Base-by-base conservation (phyloP, 2,797 vertebrate genomes). In the Morelia viridis region DNA sequence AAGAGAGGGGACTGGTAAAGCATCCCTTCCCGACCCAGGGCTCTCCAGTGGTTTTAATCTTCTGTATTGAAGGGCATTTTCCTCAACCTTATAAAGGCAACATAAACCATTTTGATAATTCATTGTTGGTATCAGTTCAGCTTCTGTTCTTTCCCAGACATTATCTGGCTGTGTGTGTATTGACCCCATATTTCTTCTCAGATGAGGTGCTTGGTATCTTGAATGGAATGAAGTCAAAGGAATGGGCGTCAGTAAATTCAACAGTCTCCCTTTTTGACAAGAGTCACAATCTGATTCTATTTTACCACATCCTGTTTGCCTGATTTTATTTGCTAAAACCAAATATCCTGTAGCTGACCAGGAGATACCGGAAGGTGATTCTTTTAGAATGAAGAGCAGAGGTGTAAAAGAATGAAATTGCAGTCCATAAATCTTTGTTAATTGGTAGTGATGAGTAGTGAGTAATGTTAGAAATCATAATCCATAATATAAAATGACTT, bases 261-360 rank as follows among this genome's bases (percentile, higher is more conserved):
- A 57, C 56, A 80, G 61, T 26, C 87, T 89, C 71, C 87, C 87
- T 89, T 56, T 26, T 76, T 85, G 58, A 83, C 68, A 89, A 93
- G 31, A 11, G 80, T 57, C 83, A 31, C 76, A 58, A 10, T 76
- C 64, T 41, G 11, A 85, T 26, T 31, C 19, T 68, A 56, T 91
- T 58, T 56, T 89, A 24, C n/a, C 57, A 80, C 58, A 89, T 93
- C 87, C 80, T 89, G 87, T 87, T 91, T 86, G 46, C 28, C 80
- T n/a, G n/a, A 41, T 86, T 85, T 80, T 64, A 80, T 24, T 76
- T 76, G 64, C 9, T 57, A 19, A 80, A 17, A 89, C 13, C n/a
- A 8, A 71, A 15, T 41, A 53, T 62, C 89, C n/a, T 71, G 7
- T 26, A 61, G 10, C 35, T 68, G 35, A 53, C 35, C 58, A 61